Evolutionary conservation across 2,797 vertebrate species (phyloP).

Genomic region (Phataginus tricuspis): DNA sequence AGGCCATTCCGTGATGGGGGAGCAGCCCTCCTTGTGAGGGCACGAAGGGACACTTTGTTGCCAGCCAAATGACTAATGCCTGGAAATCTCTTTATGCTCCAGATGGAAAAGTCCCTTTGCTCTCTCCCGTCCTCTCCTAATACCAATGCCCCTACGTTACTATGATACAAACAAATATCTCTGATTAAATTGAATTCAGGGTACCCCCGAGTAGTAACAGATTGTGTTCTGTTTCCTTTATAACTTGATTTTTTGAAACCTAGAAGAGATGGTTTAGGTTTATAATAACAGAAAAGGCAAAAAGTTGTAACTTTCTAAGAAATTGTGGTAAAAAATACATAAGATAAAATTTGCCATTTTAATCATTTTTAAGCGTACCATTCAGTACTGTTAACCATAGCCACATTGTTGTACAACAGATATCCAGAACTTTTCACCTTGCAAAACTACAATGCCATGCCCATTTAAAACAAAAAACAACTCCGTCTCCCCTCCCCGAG

Average conservation of each 20-base stretch:
- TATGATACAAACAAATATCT: not conserved
- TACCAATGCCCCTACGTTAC: not conserved
- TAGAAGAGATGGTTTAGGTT: not conserved
- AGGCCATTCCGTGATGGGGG: not conserved
- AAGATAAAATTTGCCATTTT: not conserved
- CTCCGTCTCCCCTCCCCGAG: not conserved
- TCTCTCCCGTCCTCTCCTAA: not conserved
- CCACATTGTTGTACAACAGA: not conserved
- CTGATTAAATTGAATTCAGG: not conserved
- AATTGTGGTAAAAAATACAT: not conserved
- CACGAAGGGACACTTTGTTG: not conserved
- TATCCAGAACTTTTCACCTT: not conserved
- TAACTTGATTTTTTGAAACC: not conserved
- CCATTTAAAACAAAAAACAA: not conserved
- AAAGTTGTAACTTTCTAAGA: not conserved
- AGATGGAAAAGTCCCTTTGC: not conserved
- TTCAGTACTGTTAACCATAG: not conserved
- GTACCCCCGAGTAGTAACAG: not conserved
- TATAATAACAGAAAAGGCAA: not conserved
- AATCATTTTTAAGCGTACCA: not conserved
- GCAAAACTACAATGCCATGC: not conserved
- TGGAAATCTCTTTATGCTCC: not conserved
- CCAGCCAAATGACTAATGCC: not conserved
- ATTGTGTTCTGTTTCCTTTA: not conserved
- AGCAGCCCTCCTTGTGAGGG: not conserved